A percentile compares a stretch with the other conserved stretches of the same genome.
phyloP scores from a whole-genome alignment of 2,888 invertebrate genomes.

The Idaea dimidiata region DNA sequence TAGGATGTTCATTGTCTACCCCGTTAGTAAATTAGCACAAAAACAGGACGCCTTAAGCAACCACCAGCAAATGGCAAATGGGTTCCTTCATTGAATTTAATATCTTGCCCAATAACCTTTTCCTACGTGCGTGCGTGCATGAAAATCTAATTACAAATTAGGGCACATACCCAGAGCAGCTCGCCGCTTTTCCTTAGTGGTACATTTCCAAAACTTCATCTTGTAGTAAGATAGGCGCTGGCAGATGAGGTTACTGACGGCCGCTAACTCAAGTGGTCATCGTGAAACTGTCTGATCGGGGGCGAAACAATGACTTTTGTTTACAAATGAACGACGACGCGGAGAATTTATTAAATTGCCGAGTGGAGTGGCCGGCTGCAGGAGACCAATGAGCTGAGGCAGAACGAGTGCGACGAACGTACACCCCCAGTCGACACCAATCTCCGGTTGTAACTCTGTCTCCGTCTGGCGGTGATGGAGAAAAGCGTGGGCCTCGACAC shows the following conservation, averaged over 20 bases:
- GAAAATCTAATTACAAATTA: conserved; percentile 5
- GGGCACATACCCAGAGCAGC: conserved; percentile 53
- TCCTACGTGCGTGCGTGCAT: conserved; percentile 4
- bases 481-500: conserved; percentile 68
- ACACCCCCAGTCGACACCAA: conserved; percentile 51
- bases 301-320: conserved; percentile 79
- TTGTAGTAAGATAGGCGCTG: conserved; percentile 36
- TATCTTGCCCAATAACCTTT: conserved; percentile 13
- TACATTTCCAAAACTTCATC: conserved; percentile 78
- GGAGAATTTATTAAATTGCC: conserved; percentile 69
- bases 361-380: conserved; percentile 55
- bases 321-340: conserved; percentile 69
- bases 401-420: conserved; percentile 60
- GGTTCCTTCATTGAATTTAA: conserved; percentile 39
- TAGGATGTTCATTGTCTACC: neutral
- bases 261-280: conserved; percentile 63
- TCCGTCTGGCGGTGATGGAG: conserved; percentile 43
- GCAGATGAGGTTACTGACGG: conserved; percentile 55
- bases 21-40: neutral
- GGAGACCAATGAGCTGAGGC: conserved; percentile 58
- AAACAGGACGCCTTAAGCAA: neutral
- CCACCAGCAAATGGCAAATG: conserved; percentile 24
- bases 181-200: conserved; percentile 53
- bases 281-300: conserved; percentile 67
- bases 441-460: conserved; percentile 49